Evolutionary conservation across 2,797 vertebrate genomes (phyloP).

Genomic region (Catostomus latipinnis): DNA sequence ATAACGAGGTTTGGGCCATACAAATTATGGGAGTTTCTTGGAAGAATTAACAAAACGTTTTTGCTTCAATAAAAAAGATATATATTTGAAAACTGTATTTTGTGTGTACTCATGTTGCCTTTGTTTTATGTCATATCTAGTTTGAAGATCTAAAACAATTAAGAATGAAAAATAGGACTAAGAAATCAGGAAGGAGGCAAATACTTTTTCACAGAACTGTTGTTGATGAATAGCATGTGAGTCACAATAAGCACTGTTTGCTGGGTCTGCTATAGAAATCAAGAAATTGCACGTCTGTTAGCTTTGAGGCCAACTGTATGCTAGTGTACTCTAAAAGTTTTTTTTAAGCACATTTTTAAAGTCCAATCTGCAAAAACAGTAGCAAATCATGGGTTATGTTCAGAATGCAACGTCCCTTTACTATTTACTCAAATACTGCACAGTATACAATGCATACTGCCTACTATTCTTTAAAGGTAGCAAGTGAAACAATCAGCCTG

Average conservation of each 20-base stretch:
- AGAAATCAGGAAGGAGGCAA: too few species aligned
- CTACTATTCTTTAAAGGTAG: constrained; percentile 3
- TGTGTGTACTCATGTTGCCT: too few species aligned
- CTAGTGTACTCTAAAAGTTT: neutral
- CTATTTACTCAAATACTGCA: neutral
- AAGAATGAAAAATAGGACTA: too few species aligned
- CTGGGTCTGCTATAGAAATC: constrained; percentile 16
- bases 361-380: too few species aligned
- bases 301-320: neutral
- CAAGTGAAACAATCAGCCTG: neutral
- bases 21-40: too few species aligned
- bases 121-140: too few species aligned
- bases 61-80: too few species aligned
- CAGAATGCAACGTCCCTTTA: neutral
- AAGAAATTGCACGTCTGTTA: constrained; percentile 9
- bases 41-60: too few species aligned
- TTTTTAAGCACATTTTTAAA: neutral
- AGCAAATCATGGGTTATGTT: neutral
- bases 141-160: too few species aligned
- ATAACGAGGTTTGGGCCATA: too few species aligned
- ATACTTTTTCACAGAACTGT: neutral
- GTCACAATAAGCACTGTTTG: neutral
- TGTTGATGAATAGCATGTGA: constrained; percentile 26
- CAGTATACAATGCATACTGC: neutral
- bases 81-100: too few species aligned